phyloP scores from a whole-genome alignment of 2,797 vertebrate genomes.

The Melanotaenia trifasciata region DNA sequence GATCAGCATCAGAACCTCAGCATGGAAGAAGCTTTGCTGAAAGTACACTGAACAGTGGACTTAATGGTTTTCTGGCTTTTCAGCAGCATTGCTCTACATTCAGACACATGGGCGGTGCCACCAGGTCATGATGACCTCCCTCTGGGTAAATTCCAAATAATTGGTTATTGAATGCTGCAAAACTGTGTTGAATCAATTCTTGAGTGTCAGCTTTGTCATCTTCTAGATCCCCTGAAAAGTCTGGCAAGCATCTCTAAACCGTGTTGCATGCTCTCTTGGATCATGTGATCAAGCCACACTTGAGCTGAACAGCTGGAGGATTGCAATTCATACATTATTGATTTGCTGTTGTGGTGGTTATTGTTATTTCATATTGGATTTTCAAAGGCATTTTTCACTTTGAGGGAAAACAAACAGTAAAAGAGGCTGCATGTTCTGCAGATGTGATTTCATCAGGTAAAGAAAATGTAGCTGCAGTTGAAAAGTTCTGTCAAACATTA shows the following conservation, averaged over 20 bases:
- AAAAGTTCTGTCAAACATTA: neutral
- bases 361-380: constrained; percentile 27
- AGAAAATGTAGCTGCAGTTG: neutral
- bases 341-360: constrained; percentile 40
- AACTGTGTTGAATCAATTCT: constrained; percentile 26
- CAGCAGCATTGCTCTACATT: neutral
- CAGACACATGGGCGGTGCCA: constrained; percentile 2
- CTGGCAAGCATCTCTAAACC: constrained; percentile 18
- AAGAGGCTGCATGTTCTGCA: neutral
- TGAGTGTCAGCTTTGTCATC: constrained; percentile 16
- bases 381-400: constrained; percentile 22
- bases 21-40: neutral
- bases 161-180: constrained; percentile 3
- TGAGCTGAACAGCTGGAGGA: constrained; percentile 12
- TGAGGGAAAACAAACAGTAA: constrained; percentile 14
- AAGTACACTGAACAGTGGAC: neutral
- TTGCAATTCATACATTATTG: constrained; percentile 55
- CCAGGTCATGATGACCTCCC: constrained; percentile 10
- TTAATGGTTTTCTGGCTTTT: neutral
- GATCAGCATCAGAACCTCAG: neutral
- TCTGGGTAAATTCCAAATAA: constrained; percentile 14
- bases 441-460: constrained; percentile 21
- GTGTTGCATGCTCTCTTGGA: neutral
- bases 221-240: constrained; percentile 29
- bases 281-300: constrained; percentile 20